These are phyloP conservation scores for Campylomormyrus numenius DNA, from an alignment of 2,113 vertebrate genomes.

Conservation along the genomic window DNA sequence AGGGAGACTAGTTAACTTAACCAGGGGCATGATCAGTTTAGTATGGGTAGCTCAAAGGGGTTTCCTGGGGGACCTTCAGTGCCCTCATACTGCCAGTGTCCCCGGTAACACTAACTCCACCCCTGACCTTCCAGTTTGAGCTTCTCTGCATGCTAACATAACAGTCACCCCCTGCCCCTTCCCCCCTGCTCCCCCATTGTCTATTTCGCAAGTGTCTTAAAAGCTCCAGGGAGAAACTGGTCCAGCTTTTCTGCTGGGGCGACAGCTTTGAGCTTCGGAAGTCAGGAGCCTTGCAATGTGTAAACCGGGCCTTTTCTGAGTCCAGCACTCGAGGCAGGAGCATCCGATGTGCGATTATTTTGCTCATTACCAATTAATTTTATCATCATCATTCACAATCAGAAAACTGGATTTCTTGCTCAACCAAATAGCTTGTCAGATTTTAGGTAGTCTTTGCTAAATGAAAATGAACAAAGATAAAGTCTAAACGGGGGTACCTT, in stretches of 20 bases:
- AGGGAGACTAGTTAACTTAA: neutral
- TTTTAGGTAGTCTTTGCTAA: neutral
- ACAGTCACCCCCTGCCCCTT: slow-evolving; percentile 42
- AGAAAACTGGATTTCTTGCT: slow-evolving; percentile 25
- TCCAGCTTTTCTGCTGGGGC: slow-evolving; percentile 61
- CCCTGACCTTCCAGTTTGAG: neutral
- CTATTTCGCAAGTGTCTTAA: slow-evolving; percentile 67
- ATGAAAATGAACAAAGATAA: neutral
- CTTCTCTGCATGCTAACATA: slow-evolving; percentile 69
- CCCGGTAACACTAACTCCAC: neutral
- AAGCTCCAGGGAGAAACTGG: slow-evolving; percentile 59
- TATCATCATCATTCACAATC: slow-evolving; percentile 72
- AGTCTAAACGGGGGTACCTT: neutral
- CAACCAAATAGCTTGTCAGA: neutral
- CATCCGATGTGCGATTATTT: slow-evolving; percentile 73
- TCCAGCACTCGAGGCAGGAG: slow-evolving; percentile 44
- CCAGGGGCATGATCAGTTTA: neutral
- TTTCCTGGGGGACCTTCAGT: neutral
- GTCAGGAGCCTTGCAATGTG: slow-evolving; percentile 69
- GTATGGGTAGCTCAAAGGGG: neutral
- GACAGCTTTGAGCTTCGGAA: slow-evolving; percentile 65
- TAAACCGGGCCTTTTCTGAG: slow-evolving; percentile 61
- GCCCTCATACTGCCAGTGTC: neutral
- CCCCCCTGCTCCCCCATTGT: slow-evolving; percentile 52
- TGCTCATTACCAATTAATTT: slow-evolving; percentile 75